Percentiles rank a stretch among this genome's conserved stretches.
These are phyloP conservation scores for Eurystomus gularis DNA, from an alignment of 2,113 vertebrate genomes.

Conservation along the genomic window DNA sequence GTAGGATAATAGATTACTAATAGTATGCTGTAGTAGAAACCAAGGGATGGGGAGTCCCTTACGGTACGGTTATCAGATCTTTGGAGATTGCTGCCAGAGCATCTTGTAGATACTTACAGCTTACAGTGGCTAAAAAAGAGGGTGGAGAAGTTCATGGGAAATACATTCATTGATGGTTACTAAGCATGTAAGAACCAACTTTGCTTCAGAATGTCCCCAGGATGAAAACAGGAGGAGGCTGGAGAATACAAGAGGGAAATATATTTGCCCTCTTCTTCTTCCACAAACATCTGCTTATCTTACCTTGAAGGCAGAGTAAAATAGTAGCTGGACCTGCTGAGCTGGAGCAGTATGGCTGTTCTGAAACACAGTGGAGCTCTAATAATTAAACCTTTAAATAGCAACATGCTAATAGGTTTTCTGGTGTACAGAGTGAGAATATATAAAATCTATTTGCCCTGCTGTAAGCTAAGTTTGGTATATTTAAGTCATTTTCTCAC, in stretches of 20 bases:
- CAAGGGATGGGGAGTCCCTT: not conserved
- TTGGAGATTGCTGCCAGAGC: not conserved
- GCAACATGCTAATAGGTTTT: not conserved
- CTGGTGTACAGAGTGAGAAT: not conserved
- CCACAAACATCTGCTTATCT: not conserved
- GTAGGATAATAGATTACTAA: not conserved
- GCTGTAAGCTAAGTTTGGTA: slow-evolving; percentile 52
- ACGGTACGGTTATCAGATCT: not conserved
- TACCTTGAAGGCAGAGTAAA: not conserved
- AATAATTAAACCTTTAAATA: slow-evolving; percentile 33
- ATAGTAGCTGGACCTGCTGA: not conserved
- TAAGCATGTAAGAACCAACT: not conserved
- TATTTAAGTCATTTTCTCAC: slow-evolving; percentile 33
- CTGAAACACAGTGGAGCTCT: slow-evolving; percentile 21
- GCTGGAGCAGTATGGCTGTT: not conserved
- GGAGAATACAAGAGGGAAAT: not conserved
- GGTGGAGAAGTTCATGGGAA: not conserved
- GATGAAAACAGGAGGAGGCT: not conserved
- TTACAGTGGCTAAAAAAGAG: not conserved
- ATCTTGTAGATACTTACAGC: not conserved
- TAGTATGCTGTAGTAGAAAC: not conserved
- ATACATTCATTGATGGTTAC: not conserved
- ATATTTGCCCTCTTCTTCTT: not conserved
- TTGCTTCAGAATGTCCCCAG: not conserved
- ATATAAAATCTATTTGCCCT: slow-evolving; percentile 19